phyloP scores from a whole-genome alignment of 1,140 invertebrate species.

The Drosophila funebris region DNA sequence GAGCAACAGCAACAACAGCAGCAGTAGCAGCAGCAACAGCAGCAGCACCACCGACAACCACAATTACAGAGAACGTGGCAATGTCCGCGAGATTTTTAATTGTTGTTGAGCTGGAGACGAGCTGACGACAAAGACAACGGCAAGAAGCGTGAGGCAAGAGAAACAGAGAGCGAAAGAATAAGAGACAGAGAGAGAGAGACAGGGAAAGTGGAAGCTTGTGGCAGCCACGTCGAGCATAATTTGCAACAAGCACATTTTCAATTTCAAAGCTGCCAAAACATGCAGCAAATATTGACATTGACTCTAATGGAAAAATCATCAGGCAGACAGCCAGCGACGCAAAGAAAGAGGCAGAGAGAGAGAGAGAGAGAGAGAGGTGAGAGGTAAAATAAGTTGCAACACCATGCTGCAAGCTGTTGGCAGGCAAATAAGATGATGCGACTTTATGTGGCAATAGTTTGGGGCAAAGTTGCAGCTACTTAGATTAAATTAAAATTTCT shows the following conservation, averaged over 20 bases:
- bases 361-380: background rate
- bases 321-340: background rate
- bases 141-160: background rate
- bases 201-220: background rate
- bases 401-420: background rate
- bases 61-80: constrained; percentile 39
- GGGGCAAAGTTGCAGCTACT: background rate
- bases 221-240: constrained; percentile 39
- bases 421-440: constrained; percentile 14
- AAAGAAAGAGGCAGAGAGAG: background rate
- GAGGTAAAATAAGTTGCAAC: background rate
- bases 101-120: constrained; percentile 22
- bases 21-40: background rate
- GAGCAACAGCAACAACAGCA: background rate
- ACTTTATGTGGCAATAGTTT: background rate
- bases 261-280: constrained; percentile 77
- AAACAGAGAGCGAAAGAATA: background rate
- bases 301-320: constrained; percentile 74
- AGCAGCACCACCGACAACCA: background rate
- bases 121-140: background rate
- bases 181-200: background rate
- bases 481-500: constrained; percentile 40
- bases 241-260: constrained; percentile 63
- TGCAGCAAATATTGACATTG: constrained; percentile 77
- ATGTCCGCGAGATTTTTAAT: constrained; percentile 47